These are phyloP conservation scores for Heterodera filipjevi DNA, from an alignment of 2,888 invertebrate genomes.

Conservation along the genomic window DNA sequence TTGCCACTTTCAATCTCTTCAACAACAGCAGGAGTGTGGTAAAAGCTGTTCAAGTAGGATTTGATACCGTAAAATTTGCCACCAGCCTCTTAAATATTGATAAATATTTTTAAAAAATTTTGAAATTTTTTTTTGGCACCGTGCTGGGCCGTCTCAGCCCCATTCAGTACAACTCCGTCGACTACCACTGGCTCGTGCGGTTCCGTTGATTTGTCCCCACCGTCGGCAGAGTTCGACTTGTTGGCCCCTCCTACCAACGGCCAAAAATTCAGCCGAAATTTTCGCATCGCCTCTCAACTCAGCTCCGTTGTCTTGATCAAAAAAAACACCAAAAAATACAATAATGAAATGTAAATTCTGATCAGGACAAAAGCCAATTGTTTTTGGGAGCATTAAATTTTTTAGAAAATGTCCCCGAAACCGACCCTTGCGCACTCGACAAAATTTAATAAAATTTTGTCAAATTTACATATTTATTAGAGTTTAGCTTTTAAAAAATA, in stretches of 20 bases:
- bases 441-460: no score
- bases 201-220: background rate
- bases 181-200: slow-evolving; percentile 17
- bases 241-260: background rate
- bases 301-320: no score
- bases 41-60: slow-evolving; percentile 63
- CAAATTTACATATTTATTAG: no score
- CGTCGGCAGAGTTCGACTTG: background rate
- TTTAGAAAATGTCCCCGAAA: no score
- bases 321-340: no score
- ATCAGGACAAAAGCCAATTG: no score
- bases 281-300: background rate
- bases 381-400: no score
- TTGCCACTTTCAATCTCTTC: slow-evolving; percentile 6
- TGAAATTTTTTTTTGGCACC: background rate
- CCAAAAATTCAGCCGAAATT: slow-evolving; percentile 14
- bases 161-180: slow-evolving; percentile 9
- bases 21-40: slow-evolving; percentile 42
- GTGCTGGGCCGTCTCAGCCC: background rate
- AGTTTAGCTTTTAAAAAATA: no score
- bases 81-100: slow-evolving; percentile 1
- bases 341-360: no score
- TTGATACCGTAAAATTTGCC: slow-evolving; percentile 57
- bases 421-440: no score
- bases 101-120: background rate